Evolutionary conservation across 2,113 vertebrate genomes (phyloP).

Genomic region (Maccullochella peelii): DNA sequence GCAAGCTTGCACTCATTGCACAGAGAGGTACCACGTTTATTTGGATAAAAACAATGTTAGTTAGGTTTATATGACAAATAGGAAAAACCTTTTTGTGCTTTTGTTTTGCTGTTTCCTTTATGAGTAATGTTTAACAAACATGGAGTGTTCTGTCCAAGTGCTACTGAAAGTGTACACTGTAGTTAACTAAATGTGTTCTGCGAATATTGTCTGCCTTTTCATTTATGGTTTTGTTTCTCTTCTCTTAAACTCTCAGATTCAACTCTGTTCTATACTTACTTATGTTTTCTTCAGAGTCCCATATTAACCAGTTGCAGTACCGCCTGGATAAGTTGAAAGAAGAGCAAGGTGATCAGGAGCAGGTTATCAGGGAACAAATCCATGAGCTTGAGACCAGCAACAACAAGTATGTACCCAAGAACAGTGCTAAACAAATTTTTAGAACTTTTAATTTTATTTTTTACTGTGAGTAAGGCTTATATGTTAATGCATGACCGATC

Average conservation of each 20-base stretch:
- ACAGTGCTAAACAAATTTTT: neutral
- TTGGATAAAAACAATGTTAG: neutral
- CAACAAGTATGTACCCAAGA: conserved; percentile 76
- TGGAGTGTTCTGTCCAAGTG: neutral
- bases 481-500: neutral
- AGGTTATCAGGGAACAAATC: conserved; percentile 83
- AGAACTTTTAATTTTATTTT: neutral
- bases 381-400: conserved; percentile 88
- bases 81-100: neutral
- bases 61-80: neutral
- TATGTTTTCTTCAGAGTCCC: conserved; percentile 81
- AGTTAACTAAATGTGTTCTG: neutral
- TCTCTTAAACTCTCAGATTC: neutral
- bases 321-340: conserved; percentile 86
- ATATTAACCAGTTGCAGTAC: conserved; percentile 88
- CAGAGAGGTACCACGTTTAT: conserved; percentile 85
- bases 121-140: neutral
- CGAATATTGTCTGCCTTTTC: neutral
- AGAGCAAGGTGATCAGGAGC: conserved; percentile 82
- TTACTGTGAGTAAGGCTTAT: neutral
- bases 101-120: neutral
- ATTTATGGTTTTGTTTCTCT: neutral
- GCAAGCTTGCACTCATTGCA: conserved; percentile 79
- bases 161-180: neutral
- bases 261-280: neutral